A percentile compares a stretch with the other conserved stretches of the same genome.
These are phyloP conservation scores for Aulostomus chinensis DNA, from an alignment of 2,797 vertebrate species.

Conservation along the genomic window DNA sequence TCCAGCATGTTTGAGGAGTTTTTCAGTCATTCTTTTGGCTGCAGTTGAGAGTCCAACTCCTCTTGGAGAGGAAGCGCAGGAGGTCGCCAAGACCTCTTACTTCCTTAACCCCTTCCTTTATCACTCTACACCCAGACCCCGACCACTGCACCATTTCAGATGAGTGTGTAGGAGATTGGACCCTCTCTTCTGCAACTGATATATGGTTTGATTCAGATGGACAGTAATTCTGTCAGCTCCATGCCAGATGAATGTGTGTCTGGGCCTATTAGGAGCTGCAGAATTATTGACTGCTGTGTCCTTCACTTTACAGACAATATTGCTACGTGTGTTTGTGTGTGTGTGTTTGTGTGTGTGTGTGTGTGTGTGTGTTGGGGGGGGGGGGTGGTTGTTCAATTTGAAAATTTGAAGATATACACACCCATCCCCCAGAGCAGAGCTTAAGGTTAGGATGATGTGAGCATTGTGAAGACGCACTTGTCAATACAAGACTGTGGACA, in stretches of 20 bases:
- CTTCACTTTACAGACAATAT: slow-evolving; percentile 82
- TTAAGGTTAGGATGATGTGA: slow-evolving; percentile 46
- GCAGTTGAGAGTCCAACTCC: slow-evolving; percentile 48
- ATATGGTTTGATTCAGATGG: slow-evolving; percentile 81
- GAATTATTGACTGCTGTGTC: slow-evolving; percentile 84
- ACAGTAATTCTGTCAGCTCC: slow-evolving; percentile 85
- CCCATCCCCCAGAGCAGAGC: slow-evolving; percentile 35
- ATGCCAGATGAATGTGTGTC: slow-evolving; percentile 79
- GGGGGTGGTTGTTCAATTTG: slow-evolving; percentile 10
- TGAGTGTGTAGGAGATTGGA: slow-evolving; percentile 69
- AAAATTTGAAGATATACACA: neutral
- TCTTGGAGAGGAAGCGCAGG: slow-evolving; percentile 66
- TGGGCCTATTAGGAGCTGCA: slow-evolving; percentile 60
- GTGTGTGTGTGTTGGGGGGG: no score
- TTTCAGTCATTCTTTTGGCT: slow-evolving; percentile 28
- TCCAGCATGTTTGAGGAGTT: neutral
- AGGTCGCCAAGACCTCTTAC: slow-evolving; percentile 79
- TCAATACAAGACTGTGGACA: slow-evolving; percentile 74
- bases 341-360: no score
- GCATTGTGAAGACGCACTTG: slow-evolving; percentile 74
- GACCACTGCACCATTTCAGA: slow-evolving; percentile 43
- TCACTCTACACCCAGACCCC: slow-evolving; percentile 34
- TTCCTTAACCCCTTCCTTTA: slow-evolving; percentile 71
- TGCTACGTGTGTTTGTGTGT: neutral
- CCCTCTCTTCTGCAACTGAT: slow-evolving; percentile 71